Evolutionary conservation across 2,797 vertebrate genomes (phyloP), one percentile per base, ranked within the genome.

Genomic region (Amblyopsis hoosieri): DNA sequence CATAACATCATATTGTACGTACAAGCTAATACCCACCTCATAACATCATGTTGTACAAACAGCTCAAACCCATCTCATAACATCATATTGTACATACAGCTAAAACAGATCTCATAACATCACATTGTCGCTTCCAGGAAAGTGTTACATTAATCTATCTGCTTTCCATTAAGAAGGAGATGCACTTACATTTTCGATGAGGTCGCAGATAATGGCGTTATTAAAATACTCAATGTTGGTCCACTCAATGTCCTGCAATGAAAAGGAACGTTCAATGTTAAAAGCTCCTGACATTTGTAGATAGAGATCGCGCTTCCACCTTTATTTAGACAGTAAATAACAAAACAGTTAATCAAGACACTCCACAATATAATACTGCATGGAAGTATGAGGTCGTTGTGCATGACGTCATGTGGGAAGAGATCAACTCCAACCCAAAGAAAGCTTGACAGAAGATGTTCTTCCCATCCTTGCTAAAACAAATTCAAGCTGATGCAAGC

Each of bases 201-300:
- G 94, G 86, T 98, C 96, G 85, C 98, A 99, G 88, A 99, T 99
- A 64, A 97, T 75, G 19, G 97, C 95, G 57, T 99, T 99, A 92
- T 99, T 99, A 92, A 99, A 99, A 87, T 99, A 99, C 56, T 98
- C 96, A 6, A 99, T 97, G 77, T 98, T 97, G 74, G 96, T 99
- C 98, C 98, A 99, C 75, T 99, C 97, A 74, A 99, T 99, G 67
- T 91, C 97, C 97, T 99, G 64, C 9, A 85, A 91, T 61, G 84
- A 67, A 83, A 77, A 50, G 3, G 71, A 19, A 69, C 65, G 42
- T 10, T 15, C 15, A 48, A 37, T 37, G 7, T 37, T 37, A 6
- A 37, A 37, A 37, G 37, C 2, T 6, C 37, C 37, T 37, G 37
- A 37, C 37, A 9, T 37, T 37, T 37, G 37, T 9, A 37, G 6